These are phyloP conservation scores for Falcunculus frontatus DNA, from an alignment of 2,113 vertebrate genomes.

Conservation along the genomic window DNA sequence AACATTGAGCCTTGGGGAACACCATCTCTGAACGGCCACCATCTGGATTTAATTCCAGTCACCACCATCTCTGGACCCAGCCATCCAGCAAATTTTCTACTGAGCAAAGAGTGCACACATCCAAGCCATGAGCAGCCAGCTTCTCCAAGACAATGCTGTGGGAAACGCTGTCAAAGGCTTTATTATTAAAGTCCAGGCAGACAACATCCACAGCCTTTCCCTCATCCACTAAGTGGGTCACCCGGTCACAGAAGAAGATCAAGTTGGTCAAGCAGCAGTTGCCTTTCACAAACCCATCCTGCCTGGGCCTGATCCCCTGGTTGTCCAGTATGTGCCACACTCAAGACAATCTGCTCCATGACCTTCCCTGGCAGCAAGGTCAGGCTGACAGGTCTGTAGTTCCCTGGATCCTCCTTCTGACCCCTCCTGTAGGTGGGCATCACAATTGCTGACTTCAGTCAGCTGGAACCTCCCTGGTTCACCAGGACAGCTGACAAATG, in stretches of 20 bases:
- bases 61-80: neutral
- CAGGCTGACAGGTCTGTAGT: neutral
- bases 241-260: neutral
- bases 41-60: neutral
- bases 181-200: neutral
- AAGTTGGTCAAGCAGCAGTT: neutral
- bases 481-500: neutral
- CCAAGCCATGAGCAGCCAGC: neutral
- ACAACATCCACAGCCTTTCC: neutral
- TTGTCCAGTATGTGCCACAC: neutral
- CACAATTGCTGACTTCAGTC: neutral
- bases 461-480: neutral
- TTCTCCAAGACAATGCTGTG: neutral
- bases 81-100: neutral
- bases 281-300: neutral
- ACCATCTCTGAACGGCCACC: rapidly evolving
- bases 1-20: neutral
- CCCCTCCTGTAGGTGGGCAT: neutral
- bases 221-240: neutral
- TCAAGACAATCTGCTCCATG: neutral
- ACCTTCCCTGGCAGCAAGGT: neutral
- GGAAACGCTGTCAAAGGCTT: neutral
- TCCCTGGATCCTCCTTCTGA: rapidly evolving
- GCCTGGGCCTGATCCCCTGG: neutral
- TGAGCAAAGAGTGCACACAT: neutral